Evolutionary conservation across 2,113 vertebrate genomes (phyloP), one percentile per base, ranked within the genome.

Genomic region (Halichoerus grypus): DNA sequence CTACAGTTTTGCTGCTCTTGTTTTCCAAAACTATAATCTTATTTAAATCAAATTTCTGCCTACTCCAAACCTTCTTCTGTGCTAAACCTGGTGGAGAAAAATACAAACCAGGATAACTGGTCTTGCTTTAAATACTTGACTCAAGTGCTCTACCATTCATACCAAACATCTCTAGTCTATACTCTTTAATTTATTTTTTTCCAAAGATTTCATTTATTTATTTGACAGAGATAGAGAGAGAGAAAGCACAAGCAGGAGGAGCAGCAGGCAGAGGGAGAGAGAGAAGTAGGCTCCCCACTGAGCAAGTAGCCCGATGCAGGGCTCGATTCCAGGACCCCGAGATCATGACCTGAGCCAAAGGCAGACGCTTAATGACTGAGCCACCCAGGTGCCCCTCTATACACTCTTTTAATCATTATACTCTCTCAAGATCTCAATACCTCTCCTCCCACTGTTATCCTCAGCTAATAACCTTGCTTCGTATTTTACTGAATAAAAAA

Each of bases 41-140:
- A 55, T 42, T 74, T 94, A 74, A 82, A 94, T 77, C 53, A 97
- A 31, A 46, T 85, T 65, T 87, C 33, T 83, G 9, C 33, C 53
- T 94, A 39, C 7, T 82, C 15, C 22, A 77, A 46, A 65, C 4
- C 49, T 80, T 63, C 55, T 28, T 76, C 18, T 10, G 4, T 39
- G 33, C 36, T 86, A 51, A 87, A 61, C 42, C 76, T 61, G 18
- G 5, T 49, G 6, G 57, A 61, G n/a, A 59, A 89, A 67, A 88
- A 22, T 36, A 53, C 18, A 80, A 84, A 51, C 15, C 63, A 74
- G 0, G 36, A 21, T 39, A 28, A 53, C 15, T 82, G 65, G 8
- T 63, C 49, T 59, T 84, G 24, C 55, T 89, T 53, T 86, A 67
- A 74, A 59, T 18, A 51, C 21, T 77, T 69, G 72, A 67, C 26